Evolutionary conservation across 2,113 vertebrate genomes (phyloP).

Genomic region (Podocnemis expansa): DNA sequence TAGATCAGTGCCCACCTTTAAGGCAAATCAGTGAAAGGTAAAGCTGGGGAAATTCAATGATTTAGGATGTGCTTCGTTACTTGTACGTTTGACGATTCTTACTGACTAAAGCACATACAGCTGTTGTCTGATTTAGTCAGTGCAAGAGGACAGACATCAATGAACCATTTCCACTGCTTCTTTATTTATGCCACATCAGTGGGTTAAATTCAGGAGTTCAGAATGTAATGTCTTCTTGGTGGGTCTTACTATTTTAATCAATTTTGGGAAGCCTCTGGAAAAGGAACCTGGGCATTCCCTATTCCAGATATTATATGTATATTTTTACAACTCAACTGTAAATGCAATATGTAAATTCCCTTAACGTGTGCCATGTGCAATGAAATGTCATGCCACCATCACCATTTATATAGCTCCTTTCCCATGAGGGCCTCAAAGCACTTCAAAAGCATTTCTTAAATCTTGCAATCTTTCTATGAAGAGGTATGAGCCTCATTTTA

Average conservation of each 20-base stretch:
- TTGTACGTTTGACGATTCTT: not conserved
- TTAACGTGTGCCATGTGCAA: not conserved
- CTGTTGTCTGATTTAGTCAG: not conserved
- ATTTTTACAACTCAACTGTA: not conserved
- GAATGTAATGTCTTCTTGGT: not conserved
- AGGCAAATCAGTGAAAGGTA: not conserved
- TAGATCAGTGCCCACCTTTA: not conserved
- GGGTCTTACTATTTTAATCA: accelerated
- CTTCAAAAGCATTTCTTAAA: not conserved
- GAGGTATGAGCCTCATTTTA: not conserved
- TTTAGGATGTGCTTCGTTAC: not conserved
- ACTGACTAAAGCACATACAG: accelerated
- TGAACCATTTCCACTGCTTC: not conserved
- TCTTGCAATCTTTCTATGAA: not conserved
- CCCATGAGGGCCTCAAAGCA: not conserved
- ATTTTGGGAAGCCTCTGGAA: accelerated
- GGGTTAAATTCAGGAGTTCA: not conserved
- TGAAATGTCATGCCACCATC: not conserved
- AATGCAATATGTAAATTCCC: accelerated
- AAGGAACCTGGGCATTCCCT: not conserved
- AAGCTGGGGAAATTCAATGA: not conserved
- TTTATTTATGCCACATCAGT: accelerated
- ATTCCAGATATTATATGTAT: not conserved
- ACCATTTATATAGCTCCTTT: not conserved
- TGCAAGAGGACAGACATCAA: too few relatives aligned